These are phyloP conservation scores for Andrena fulva DNA, from an alignment of 2,888 invertebrate species.

Conservation along the genomic window DNA sequence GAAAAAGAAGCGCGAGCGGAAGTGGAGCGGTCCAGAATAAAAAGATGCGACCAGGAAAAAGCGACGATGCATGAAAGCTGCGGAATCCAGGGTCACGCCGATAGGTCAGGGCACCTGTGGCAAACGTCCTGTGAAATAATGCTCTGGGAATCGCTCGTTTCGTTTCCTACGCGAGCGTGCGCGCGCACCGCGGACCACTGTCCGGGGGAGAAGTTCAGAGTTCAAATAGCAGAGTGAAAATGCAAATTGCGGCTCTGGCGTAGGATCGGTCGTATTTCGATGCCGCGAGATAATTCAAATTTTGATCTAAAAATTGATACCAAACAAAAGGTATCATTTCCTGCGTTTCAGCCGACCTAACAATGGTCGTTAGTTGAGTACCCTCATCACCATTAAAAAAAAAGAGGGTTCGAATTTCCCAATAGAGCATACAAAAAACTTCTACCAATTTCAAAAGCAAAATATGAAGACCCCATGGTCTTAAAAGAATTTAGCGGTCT, in stretches of 20 bases:
- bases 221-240: background rate
- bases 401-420: too few species aligned
- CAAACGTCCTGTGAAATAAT: slow-evolving; percentile 43
- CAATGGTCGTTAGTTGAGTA: too few species aligned
- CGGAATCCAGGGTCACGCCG: slow-evolving; percentile 34
- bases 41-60: slow-evolving; percentile 17
- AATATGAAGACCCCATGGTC: too few species aligned
- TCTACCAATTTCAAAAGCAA: too few species aligned
- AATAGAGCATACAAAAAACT: too few species aligned
- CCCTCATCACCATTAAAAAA: too few species aligned
- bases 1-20: slow-evolving; percentile 6
- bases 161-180: background rate
- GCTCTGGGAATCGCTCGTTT: slow-evolving; percentile 1
- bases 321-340: background rate
- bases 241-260: background rate
- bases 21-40: slow-evolving; percentile 9
- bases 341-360: background rate
- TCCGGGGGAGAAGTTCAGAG: background rate
- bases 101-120: slow-evolving; percentile 48
- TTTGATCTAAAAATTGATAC: too few species aligned
- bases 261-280: background rate
- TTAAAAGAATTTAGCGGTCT: too few species aligned
- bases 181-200: too few species aligned
- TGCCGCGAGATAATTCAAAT: background rate
- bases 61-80: slow-evolving; percentile 31